Base-by-base conservation (phyloP, 2,797 vertebrate genomes). In the Dendrocincla fuliginosa region DNA sequence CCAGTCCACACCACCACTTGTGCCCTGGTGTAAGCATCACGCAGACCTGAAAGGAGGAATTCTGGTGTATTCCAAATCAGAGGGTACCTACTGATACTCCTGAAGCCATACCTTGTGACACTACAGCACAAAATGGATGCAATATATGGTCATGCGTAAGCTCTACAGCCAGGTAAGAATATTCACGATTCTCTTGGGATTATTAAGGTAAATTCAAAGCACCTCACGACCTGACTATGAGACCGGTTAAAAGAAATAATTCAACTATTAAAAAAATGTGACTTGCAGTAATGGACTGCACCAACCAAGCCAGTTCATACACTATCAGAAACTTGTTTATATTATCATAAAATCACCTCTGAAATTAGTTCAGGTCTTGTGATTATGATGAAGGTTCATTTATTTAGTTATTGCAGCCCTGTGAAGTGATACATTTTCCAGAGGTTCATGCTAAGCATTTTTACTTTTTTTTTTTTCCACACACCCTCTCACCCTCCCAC, bases 311-410 rank as follows among this genome's bases (percentile, higher is more conserved):
- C 74, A 87, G 39, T 30, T 70, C 0, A 0, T 69, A 27, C 23
- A 44, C 64, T 35, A 68, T 55, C 60, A 83, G 49, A 89, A 91
- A 28, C 24, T 11, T 60, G 24, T 73, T 74, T 77, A 44, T 37
- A 35, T n/a, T 42, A 42, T 23, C 27, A 53, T 50, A 95, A 92
- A 84, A 71, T 90, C 65, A 65, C 33, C 27, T 73, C 74, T 78
- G 80, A 93, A 89, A 87, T 52, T 1, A 44, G 7, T 75, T 35
- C 49, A 83, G 52, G 64, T 30, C 42, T 81, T 78, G 46, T 71
- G 39, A 42, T 75, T 69, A 64, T 47, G 27, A 27, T 71, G 49
- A 74, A 89, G 15, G 7, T 53, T 80, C 42, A 24, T 83, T 90
- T 95, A 85, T 64, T 77, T 77, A 78, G 73, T 55, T 83, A 25